Conservation (phyloP, 2,888 invertebrate genomes). For the Sphinx pinastri region DNA sequence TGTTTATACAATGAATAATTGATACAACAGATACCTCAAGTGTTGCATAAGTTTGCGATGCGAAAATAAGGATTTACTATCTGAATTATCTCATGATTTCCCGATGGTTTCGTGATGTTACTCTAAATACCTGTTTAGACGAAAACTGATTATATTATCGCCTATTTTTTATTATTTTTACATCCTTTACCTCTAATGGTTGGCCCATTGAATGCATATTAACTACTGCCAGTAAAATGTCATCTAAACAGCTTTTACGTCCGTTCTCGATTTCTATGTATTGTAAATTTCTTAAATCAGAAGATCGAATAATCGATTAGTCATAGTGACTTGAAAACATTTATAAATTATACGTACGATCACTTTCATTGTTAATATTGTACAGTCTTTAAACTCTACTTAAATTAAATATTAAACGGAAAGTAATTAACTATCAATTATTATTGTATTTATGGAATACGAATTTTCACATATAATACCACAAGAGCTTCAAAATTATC, state of each 20-base stretch:
- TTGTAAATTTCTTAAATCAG: too few species aligned
- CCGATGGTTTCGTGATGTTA: neutral
- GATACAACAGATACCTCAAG: neutral
- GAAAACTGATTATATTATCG: neutral
- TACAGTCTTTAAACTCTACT: constrained; percentile 23
- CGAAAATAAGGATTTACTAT: neutral
- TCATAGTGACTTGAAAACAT: neutral
- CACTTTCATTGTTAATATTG: constrained; percentile 26
- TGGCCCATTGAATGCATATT: too few species aligned
- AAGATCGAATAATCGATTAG: too few species aligned
- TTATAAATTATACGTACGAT: neutral
- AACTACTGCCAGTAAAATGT: too few species aligned
- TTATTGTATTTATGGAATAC: constrained; percentile 53
- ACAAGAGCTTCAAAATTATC: too few species aligned
- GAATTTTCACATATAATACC: too few species aligned
- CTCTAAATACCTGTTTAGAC: too few species aligned
- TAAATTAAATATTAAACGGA: constrained; percentile 36
- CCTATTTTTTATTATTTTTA: neutral
- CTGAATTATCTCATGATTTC: neutral
- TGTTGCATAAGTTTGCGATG: neutral
- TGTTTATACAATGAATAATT: constrained; percentile 29
- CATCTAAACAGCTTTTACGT: too few species aligned
- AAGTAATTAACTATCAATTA: constrained; percentile 40
- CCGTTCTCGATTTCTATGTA: too few species aligned
- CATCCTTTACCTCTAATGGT: too few species aligned